phyloP scores from a whole-genome alignment of 2,113 vertebrate species.

The Epinephelus cyanopodus region DNA sequence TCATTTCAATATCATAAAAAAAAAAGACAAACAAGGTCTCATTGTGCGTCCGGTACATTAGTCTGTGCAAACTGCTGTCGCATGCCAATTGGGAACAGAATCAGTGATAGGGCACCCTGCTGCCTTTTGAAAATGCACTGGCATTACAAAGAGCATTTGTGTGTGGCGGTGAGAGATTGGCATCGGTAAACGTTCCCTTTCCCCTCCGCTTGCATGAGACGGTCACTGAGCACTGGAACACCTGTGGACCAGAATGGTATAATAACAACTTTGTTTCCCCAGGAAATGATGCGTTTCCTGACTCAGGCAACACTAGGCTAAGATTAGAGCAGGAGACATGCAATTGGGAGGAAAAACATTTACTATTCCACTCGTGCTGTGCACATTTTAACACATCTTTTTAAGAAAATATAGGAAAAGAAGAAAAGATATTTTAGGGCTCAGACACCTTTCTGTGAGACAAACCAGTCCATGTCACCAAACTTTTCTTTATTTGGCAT shows the following conservation, averaged over 20 bases:
- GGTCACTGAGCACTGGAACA: slow-evolving; percentile 72
- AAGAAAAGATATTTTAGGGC: background rate
- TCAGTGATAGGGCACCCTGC: slow-evolving; percentile 69
- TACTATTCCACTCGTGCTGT: slow-evolving; percentile 9
- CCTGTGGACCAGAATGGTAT: slow-evolving; percentile 76
- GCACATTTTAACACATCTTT: slow-evolving; percentile 17
- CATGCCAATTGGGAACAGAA: slow-evolving; percentile 75
- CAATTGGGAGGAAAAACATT: slow-evolving; percentile 41
- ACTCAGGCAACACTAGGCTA: slow-evolving; percentile 54
- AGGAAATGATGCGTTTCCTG: slow-evolving; percentile 80
- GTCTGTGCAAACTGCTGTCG: slow-evolving; percentile 64
- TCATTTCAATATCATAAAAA: slow-evolving; percentile 59
- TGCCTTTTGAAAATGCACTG: slow-evolving; percentile 65
- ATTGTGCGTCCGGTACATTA: slow-evolving; percentile 71
- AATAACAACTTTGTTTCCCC: slow-evolving; percentile 78
- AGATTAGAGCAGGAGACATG: slow-evolving; percentile 61
- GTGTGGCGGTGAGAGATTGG: slow-evolving; percentile 66
- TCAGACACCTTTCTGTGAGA: slow-evolving; percentile 9
- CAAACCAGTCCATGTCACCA: slow-evolving; percentile 65
- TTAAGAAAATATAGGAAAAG: background rate
- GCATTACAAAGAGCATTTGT: slow-evolving; percentile 79
- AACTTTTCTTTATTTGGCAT: slow-evolving; percentile 79
- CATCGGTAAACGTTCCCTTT: slow-evolving; percentile 55
- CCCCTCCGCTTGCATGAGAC: slow-evolving; percentile 52
- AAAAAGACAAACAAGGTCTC: slow-evolving; percentile 71